These are phyloP conservation scores for Dasypogon diadema DNA, from an alignment of 2,888 invertebrate species.

Conservation along the genomic window DNA sequence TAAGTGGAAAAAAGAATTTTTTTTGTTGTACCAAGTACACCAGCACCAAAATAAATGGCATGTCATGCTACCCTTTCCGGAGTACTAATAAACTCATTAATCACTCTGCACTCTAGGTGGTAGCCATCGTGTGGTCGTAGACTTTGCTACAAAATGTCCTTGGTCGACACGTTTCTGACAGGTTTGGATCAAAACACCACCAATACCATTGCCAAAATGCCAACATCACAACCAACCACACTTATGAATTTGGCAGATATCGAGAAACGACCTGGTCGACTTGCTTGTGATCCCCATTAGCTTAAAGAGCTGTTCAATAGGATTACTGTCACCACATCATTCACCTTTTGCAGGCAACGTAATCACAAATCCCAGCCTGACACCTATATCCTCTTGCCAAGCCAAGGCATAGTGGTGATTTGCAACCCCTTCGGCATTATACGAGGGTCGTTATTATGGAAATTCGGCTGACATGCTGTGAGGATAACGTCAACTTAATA, in stretches of 20 bases:
- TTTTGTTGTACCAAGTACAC: conserved; percentile 51
- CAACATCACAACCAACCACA: no score
- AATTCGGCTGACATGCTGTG: conserved; percentile 39
- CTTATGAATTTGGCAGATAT: conserved; percentile 32
- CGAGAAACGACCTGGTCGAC: conserved; percentile 1
- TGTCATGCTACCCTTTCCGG: conserved; percentile 56
- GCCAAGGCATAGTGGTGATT: not conserved
- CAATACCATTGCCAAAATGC: no score
- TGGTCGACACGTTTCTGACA: conserved; percentile 54
- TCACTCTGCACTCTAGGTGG: conserved; percentile 50
- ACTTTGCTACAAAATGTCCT: conserved; percentile 51
- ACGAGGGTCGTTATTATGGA: conserved; percentile 37
- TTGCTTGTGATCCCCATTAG: conserved; percentile 25
- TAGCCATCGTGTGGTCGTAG: conserved; percentile 3
- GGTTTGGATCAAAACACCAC: conserved; percentile 54
- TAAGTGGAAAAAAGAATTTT: conserved; percentile 31
- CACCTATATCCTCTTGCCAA: not conserved
- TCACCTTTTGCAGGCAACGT: conserved; percentile 44
- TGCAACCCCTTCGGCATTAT: conserved; percentile 17
- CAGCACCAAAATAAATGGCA: conserved; percentile 55
- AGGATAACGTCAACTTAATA: conserved; percentile 29
- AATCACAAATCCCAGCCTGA: conserved; percentile 16
- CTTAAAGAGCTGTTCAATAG: conserved; percentile 48
- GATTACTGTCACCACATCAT: conserved; percentile 54
- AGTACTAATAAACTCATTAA: conserved; percentile 57